Evolutionary conservation across 2,888 invertebrate species (phyloP), one percentile per base, ranked within the genome.

Genomic region (Lasioglossum morio): DNA sequence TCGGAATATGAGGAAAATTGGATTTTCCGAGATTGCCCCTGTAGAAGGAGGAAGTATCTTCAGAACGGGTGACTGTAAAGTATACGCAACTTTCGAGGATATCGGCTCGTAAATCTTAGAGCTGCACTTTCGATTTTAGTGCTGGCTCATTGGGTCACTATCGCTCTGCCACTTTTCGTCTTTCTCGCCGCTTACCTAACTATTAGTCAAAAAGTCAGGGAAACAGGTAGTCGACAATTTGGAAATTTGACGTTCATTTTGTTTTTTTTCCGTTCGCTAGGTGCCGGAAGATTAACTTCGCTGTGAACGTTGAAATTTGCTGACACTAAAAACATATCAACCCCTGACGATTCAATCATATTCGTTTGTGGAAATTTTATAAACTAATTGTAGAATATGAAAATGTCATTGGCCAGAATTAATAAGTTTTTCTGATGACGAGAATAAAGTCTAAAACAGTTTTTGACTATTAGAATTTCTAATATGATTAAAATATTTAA

Each of bases 51-150:
- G 48, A 46, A 14, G 46, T n/a, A 43, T 63, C 66, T 79, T 60
- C 19, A 72, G 77, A 72, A 84, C 60, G 83, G 60, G 48, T 83
- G 40, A 77, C 60, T 40, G 75, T 57, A 57, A 76, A 77, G 69
- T 46, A 53, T 78, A 53, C 60, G 57, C 72, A 79, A 77, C 57
- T 79, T 72, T 73, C 82, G 81, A 87, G 88, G 82, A 83, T 82
- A 79, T 86, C 86, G 72, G 43, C 78, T 84, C 77, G 78, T 91
- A 91, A 91, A 88, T 91, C 80, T 81, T 72, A 10, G 27, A 60
- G 69, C 57, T 74, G 84, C 79, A 85, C 91, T 91, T 91, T 91
- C 88, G 86, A 89, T 91, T 92, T 93, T 92, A 91, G 82, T 77
- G 84, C 84, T 76, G 79, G 63, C 75, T 86, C 87, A 90, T 87